Conservation (phyloP, 2,888 invertebrate species). For the Philopedon plagiatum region DNA sequence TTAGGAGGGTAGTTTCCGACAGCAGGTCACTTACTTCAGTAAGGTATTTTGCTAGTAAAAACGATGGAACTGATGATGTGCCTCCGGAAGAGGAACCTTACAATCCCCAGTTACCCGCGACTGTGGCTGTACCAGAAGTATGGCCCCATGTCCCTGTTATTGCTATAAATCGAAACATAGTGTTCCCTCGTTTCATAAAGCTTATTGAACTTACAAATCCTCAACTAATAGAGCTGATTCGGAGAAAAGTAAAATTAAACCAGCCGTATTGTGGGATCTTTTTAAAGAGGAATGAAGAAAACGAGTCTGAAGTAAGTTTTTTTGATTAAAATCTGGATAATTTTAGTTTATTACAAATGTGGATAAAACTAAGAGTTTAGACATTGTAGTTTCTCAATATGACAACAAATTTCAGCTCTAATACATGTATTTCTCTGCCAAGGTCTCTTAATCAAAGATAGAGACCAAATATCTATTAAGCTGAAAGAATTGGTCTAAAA, state of each 20-base stretch:
- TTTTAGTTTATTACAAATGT: too few species aligned
- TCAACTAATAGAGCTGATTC: slow-evolving; percentile 87
- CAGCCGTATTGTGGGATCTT: slow-evolving; percentile 99
- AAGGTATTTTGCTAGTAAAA: slow-evolving; percentile 56
- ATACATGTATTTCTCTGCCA: too few species aligned
- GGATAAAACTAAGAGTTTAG: too few species aligned
- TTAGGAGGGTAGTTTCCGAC: neutral
- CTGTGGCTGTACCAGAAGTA: slow-evolving; percentile 93
- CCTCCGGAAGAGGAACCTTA: slow-evolving; percentile 65
- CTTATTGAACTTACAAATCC: slow-evolving; percentile 94
- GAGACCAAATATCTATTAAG: too few species aligned
- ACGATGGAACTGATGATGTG: slow-evolving; percentile 58
- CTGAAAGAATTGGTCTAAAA: too few species aligned
- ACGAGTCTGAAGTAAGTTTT: slow-evolving; percentile 80
- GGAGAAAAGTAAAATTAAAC: slow-evolving; percentile 94
- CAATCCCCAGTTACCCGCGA: slow-evolving; percentile 81
- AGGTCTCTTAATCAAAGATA: too few species aligned
- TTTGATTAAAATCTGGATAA: too few species aligned
- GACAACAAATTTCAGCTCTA: too few species aligned
- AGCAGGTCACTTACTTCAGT: slow-evolving; percentile 31
- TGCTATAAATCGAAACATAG: slow-evolving; percentile 93
- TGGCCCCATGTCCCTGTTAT: slow-evolving; percentile 98
- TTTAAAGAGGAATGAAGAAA: slow-evolving; percentile 91
- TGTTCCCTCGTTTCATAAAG: slow-evolving; percentile 98
- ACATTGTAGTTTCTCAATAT: too few species aligned